Conservation (phyloP, 2,797 vertebrate species). For the Eulemur coronatus region DNA sequence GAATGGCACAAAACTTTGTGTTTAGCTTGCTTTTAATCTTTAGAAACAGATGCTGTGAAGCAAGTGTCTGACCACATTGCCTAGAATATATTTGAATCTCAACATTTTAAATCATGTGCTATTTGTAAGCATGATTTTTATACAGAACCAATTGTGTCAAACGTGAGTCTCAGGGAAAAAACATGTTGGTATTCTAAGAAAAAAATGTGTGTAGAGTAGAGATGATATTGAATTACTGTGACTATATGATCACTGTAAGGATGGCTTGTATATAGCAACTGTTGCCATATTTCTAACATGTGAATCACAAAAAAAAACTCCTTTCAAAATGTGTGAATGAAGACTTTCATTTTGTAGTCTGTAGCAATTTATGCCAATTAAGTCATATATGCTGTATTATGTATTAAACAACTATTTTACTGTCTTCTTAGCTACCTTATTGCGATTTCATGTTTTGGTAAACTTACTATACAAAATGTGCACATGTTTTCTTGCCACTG, state of each 20-base stretch:
- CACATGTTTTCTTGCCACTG: neutral
- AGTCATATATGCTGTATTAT: neutral
- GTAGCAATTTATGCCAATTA: neutral
- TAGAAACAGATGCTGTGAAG: neutral
- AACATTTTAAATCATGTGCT: neutral
- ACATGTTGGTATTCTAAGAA: neutral
- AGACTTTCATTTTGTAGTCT: neutral
- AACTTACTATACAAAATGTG: neutral
- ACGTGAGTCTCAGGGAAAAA: neutral
- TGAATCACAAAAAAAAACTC: constrained; percentile 41
- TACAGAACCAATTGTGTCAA: neutral
- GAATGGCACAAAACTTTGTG: neutral
- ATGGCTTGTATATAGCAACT: neutral
- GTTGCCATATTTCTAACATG: constrained; percentile 39
- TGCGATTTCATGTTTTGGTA: neutral
- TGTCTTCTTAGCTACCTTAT: constrained; percentile 12
- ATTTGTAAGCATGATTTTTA: neutral
- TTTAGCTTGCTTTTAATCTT: neutral
- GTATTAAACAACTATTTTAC: neutral
- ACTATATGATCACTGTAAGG: neutral
- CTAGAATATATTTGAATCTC: neutral
- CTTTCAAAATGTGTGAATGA: neutral
- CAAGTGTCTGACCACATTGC: neutral
- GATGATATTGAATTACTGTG: neutral
- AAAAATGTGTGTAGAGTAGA: neutral